Percentiles rank a stretch among this genome's conserved stretches.
phyloP scores from a whole-genome alignment of 2,888 invertebrate genomes.

The Hesperia comma region DNA sequence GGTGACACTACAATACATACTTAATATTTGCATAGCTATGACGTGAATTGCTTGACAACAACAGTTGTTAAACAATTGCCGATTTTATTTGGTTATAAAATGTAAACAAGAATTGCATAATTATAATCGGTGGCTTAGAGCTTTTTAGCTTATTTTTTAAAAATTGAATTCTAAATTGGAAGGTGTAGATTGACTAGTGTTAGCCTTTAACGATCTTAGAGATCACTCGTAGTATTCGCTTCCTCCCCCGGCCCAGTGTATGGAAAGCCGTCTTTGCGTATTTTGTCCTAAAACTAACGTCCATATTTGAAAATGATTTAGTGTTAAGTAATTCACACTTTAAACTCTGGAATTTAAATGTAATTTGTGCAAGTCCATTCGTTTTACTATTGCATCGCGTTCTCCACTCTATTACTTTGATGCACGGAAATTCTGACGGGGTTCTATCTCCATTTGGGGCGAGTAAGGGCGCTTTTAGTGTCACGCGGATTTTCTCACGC shows the following conservation, averaged over 20 bases:
- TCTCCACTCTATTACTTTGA: conserved; percentile 29
- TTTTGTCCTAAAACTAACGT: conserved; percentile 80
- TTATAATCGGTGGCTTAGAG: too few relatives aligned
- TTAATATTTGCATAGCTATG: not conserved
- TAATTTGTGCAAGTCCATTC: conserved; percentile 58
- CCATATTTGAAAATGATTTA: conserved; percentile 81
- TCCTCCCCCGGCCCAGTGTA: conserved; percentile 60
- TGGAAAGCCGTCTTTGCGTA: conserved; percentile 74
- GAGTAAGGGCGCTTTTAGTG: too few relatives aligned
- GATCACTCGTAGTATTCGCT: conserved; percentile 36
- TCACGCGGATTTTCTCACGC: too few relatives aligned
- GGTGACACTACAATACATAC: not conserved
- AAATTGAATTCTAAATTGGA: not conserved
- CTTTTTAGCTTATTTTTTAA: too few relatives aligned
- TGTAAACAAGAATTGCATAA: too few relatives aligned
- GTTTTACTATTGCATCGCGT: conserved; percentile 27
- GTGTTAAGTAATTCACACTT: conserved; percentile 76
- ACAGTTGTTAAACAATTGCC: too few relatives aligned
- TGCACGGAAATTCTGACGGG: conserved; percentile 26
- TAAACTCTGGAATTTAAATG: conserved; percentile 53
- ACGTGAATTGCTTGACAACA: too few relatives aligned
- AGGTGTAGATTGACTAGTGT: conserved; percentile 1
- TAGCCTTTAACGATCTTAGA: conserved; percentile 26
- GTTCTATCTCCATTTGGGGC: not conserved
- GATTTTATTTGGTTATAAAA: too few relatives aligned